Evolutionary conservation across 1,140 invertebrate species (phyloP).

Genomic region (Proales similis): DNA sequence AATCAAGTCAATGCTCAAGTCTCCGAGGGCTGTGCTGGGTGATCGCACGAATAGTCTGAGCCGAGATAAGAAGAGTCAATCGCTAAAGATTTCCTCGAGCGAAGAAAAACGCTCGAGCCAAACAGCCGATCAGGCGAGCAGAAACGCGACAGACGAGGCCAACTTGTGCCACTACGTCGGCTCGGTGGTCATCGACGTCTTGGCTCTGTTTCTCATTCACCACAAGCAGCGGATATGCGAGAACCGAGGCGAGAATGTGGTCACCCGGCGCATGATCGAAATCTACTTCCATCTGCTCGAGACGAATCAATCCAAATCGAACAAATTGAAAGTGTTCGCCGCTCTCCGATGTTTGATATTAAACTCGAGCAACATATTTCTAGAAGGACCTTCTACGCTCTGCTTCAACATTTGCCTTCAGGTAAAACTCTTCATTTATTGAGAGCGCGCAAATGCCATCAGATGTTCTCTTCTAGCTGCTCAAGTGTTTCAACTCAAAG

Average conservation of each 20-base stretch:
- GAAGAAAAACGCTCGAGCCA: too few species aligned
- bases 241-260: constrained; percentile 64
- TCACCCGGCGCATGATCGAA: constrained; percentile 69
- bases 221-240: constrained; percentile 63
- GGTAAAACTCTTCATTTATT: not conserved
- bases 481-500: constrained; percentile 71
- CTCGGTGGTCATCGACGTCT: constrained; percentile 72
- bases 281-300: constrained; percentile 78
- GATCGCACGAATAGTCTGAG: too few species aligned
- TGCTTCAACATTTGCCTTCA: constrained; percentile 18
- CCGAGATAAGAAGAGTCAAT: too few species aligned
- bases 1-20: too few species aligned
- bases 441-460: too few species aligned
- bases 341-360: constrained; percentile 80
- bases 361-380: constrained; percentile 72
- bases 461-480: constrained; percentile 46
- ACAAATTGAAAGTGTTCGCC: constrained; percentile 82
- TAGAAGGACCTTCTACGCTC: constrained; percentile 35
- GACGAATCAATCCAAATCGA: constrained; percentile 76
- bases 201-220: constrained; percentile 74
- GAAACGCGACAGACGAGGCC: too few species aligned
- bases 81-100: too few species aligned
- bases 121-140: too few species aligned
- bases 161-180: constrained; percentile 83
- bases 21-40: too few species aligned